Conservation (phyloP, 2,888 invertebrate genomes). For the Heteromurus nitidus region DNA sequence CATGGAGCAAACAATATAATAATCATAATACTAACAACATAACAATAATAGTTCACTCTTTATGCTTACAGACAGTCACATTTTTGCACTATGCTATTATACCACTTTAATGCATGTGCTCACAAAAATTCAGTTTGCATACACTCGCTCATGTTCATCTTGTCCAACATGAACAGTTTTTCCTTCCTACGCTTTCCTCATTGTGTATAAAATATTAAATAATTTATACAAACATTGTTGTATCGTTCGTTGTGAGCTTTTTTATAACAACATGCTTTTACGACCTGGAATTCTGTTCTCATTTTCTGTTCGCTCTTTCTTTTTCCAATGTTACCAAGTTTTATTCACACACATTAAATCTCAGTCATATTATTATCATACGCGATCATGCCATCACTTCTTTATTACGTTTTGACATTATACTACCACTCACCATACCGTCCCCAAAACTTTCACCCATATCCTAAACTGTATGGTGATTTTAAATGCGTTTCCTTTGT, state of each 20-base stretch:
- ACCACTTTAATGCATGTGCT: background rate
- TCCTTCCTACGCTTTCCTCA: background rate
- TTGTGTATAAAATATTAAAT: too few species aligned
- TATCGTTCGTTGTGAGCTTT: background rate
- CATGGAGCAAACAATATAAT: too few species aligned
- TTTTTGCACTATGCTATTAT: background rate
- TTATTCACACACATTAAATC: slow-evolving; percentile 45
- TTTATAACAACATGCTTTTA: slow-evolving; percentile 7
- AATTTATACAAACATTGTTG: background rate
- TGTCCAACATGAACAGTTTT: background rate
- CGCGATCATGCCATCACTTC: slow-evolving; percentile 1
- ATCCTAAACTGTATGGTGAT: background rate
- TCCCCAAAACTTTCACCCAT: too few species aligned
- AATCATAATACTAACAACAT: slow-evolving; percentile 3
- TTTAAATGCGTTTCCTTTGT: background rate
- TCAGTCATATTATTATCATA: slow-evolving; percentile 7
- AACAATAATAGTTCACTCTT: slow-evolving; percentile 6
- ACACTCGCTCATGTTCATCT: too few species aligned
- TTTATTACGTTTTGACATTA: too few species aligned
- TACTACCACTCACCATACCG: too few species aligned
- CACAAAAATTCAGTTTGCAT: too few species aligned
- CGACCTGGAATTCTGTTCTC: slow-evolving; percentile 2
- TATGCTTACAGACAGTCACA: background rate
- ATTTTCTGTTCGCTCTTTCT: background rate
- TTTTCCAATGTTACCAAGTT: slow-evolving; percentile 4